These are phyloP conservation scores for Platycercus adscitus DNA, from an alignment of 2,113 vertebrate genomes.

Conservation along the genomic window DNA sequence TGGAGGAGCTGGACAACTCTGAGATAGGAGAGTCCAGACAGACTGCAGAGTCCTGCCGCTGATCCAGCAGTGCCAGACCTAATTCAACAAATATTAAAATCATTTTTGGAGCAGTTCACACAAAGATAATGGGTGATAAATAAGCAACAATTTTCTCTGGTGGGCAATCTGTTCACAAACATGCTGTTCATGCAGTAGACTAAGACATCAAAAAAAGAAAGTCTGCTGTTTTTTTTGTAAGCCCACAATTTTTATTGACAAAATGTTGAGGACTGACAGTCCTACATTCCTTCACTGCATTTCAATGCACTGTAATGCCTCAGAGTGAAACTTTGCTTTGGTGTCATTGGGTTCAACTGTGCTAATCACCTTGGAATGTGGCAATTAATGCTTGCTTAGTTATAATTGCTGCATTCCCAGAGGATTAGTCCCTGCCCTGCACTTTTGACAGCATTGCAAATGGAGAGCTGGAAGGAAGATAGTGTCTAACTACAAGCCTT, in stretches of 20 bases:
- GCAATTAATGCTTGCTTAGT: constrained; percentile 64
- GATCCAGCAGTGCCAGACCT: not conserved
- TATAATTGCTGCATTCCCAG: constrained; percentile 61
- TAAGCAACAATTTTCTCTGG: not conserved
- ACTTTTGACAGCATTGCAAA: constrained; percentile 21
- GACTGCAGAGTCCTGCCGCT: not conserved
- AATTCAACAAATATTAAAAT: constrained; percentile 2
- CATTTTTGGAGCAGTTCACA: constrained; percentile 1
- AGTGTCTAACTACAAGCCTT: not conserved
- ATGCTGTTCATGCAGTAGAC: not conserved
- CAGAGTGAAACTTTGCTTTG: constrained; percentile 4
- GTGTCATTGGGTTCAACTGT: constrained; percentile 55
- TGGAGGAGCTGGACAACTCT: not conserved
- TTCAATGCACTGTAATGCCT: constrained; percentile 6
- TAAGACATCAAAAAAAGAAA: not conserved
- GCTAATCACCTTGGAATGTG: constrained; percentile 64
- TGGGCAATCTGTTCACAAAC: not conserved
- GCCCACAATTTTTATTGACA: constrained; percentile 24
- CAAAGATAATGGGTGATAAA: constrained; percentile 30
- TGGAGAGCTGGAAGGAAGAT: not conserved
- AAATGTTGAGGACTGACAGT: constrained; percentile 20
- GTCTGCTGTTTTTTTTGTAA: not conserved
- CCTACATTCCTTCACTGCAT: not conserved
- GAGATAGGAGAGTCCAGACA: not conserved
- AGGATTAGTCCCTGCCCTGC: constrained; percentile 48